phyloP scores from a whole-genome alignment of 2,888 invertebrate species.

The Antheraea yamamai region DNA sequence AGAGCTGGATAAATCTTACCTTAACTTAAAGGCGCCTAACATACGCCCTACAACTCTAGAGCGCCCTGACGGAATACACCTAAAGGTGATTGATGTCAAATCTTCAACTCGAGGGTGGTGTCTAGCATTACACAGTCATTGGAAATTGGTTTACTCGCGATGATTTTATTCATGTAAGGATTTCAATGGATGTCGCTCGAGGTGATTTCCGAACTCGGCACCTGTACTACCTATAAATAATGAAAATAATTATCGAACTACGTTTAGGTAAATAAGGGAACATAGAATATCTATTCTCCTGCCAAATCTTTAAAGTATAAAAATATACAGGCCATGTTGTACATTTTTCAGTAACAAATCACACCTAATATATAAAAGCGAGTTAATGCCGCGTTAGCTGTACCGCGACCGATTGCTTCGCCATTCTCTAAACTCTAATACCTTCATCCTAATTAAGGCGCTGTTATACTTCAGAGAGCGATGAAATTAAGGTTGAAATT shows the following conservation, averaged over 20 bases:
- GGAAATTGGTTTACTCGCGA: no score
- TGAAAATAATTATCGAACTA: background rate
- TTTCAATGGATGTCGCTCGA: no score
- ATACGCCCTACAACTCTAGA: no score
- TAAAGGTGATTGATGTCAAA: no score
- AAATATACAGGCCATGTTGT: background rate
- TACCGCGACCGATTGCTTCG: background rate
- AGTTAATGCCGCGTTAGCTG: background rate
- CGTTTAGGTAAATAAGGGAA: background rate
- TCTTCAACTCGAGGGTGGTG: no score
- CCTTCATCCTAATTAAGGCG: slow-evolving; percentile 51
- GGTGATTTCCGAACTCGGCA: no score
- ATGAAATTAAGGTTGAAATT: slow-evolving; percentile 36
- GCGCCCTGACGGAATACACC: no score
- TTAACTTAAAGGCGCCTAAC: no score
- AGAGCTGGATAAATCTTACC: no score
- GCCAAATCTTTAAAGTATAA: background rate
- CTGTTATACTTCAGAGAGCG: slow-evolving; percentile 39
- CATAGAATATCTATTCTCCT: background rate
- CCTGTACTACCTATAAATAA: no score
- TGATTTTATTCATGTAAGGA: background rate
- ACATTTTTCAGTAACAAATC: no score
- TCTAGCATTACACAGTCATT: no score
- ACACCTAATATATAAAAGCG: background rate
- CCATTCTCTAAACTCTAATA: slow-evolving; percentile 32